Base-by-base conservation (phyloP, 1,140 invertebrate species). In the Heliconius eleuchia region DNA sequence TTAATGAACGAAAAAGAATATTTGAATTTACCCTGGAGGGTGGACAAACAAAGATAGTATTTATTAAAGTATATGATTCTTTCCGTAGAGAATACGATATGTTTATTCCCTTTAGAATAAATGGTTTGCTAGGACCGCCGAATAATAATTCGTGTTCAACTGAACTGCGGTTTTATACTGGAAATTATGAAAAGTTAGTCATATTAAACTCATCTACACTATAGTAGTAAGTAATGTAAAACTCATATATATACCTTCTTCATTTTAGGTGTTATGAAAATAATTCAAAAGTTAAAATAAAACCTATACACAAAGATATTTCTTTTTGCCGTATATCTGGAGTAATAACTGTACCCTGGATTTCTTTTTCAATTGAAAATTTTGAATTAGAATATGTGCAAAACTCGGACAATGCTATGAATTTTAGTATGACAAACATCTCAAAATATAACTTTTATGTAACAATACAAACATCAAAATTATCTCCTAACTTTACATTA, bases 31-130 rank as follows among this genome's bases (percentile, higher is more conserved):
- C n/a, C 70, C 55, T 94, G 52, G 90, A 94, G 73, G 87, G 85
- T 71, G 89, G 90, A 19, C 89, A 92, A 81, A 80, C 89, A 30
- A 92, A 92, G 85, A 88, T 86, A 30, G 85, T 93, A 71, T 93
- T 83, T 81, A 88, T 94, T 39, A 91, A 91, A 91, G 86, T 94
- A 19, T 87, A 80, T 74, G 92, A 92, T 78, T 81, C 85, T 76
- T 92, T 88, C 85, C 84, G 90, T 27, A 85, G 91, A 83, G 91
- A 92, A 82, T 94, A 93, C 80, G 92, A 94, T 78, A 90, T 92
- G 84, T 94, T 87, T 78, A 88, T 93, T 74, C 92, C 92, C n/a
- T 92, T 94, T 80, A 91, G 88, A 89, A 82, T 93, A 57, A 94
- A 94, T 82, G 87, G 82, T 39, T 80, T 94, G 77, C 71, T 94